Percentiles rank a stretch among this genome's conserved stretches.
Conservation (phyloP, 2,888 invertebrate genomes). For the Cyclophora albipunctata region DNA sequence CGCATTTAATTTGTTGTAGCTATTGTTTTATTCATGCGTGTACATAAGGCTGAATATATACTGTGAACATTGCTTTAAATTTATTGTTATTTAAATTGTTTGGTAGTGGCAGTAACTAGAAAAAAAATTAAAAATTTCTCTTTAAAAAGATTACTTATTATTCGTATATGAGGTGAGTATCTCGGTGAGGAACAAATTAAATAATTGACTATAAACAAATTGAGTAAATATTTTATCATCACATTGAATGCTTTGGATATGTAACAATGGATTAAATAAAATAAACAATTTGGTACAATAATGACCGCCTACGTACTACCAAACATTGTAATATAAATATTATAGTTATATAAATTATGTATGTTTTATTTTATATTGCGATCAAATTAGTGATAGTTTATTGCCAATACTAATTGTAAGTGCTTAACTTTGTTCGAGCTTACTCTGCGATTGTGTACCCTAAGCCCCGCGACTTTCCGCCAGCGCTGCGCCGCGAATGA, state of each 20-base stretch:
- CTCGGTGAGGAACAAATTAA: too few species aligned
- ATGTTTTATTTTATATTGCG: constrained; percentile 18
- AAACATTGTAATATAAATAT: constrained; percentile 10
- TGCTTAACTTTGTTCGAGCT: constrained; percentile 31
- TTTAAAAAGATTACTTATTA: too few species aligned
- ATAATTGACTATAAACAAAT: too few species aligned
- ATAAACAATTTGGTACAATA: neutral
- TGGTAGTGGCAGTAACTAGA: constrained; percentile 12
- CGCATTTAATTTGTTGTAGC: constrained; percentile 36
- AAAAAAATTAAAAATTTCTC: constrained; percentile 1
- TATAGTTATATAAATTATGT: constrained; percentile 10
- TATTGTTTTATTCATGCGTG: constrained; percentile 37
- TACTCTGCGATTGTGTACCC: constrained; percentile 15
- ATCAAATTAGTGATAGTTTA: constrained; percentile 32
- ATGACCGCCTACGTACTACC: constrained; percentile 8
- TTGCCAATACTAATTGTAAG: constrained; percentile 50
- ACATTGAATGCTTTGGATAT: too few species aligned
- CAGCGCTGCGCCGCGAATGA: too few species aligned
- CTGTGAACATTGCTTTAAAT: constrained; percentile 38
- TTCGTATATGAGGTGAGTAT: too few species aligned
- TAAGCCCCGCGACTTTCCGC: constrained; percentile 22
- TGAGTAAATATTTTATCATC: too few species aligned
- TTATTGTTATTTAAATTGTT: constrained; percentile 16
- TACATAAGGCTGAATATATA: constrained; percentile 56
- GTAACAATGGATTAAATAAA: too few species aligned